These are phyloP conservation scores for Urocitellus parryii DNA, from an alignment of 2,113 vertebrate genomes.

Conservation along the genomic window DNA sequence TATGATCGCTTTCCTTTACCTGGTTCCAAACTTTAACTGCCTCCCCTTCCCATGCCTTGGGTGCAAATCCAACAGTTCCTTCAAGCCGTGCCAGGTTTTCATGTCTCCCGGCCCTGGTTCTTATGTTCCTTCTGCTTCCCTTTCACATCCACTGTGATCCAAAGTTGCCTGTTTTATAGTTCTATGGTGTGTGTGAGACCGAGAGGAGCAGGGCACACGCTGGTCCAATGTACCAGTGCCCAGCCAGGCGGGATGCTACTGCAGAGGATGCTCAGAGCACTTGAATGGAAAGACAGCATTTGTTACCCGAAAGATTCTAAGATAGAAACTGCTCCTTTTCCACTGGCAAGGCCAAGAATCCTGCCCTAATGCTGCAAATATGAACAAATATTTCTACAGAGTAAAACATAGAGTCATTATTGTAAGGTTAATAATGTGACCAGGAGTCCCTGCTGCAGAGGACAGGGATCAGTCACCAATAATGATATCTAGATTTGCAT, in stretches of 20 bases:
- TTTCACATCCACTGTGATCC: not conserved
- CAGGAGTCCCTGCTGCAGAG: not conserved
- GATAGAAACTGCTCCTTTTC: not conserved
- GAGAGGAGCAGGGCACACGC: accelerated
- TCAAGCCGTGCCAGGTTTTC: not conserved
- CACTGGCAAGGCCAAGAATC: not conserved
- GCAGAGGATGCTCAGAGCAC: not conserved
- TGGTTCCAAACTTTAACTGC: not conserved
- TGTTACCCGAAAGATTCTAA: not conserved
- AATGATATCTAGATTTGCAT: not conserved
- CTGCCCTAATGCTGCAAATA: not conserved
- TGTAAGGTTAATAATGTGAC: not conserved
- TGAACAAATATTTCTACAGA: not conserved
- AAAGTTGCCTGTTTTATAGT: not conserved
- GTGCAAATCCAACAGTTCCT: not conserved
- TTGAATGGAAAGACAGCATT: not conserved
- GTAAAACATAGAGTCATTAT: not conserved
- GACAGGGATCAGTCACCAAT: not conserved
- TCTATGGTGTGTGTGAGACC: not conserved
- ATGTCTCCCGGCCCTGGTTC: not conserved
- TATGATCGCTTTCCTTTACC: not conserved
- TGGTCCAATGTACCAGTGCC: not conserved
- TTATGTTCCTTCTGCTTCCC: not conserved
- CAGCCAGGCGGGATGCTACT: no score
- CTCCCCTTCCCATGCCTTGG: not conserved